Conservation (phyloP, 2,113 vertebrate genomes). For the Megaceryle maxima region DNA sequence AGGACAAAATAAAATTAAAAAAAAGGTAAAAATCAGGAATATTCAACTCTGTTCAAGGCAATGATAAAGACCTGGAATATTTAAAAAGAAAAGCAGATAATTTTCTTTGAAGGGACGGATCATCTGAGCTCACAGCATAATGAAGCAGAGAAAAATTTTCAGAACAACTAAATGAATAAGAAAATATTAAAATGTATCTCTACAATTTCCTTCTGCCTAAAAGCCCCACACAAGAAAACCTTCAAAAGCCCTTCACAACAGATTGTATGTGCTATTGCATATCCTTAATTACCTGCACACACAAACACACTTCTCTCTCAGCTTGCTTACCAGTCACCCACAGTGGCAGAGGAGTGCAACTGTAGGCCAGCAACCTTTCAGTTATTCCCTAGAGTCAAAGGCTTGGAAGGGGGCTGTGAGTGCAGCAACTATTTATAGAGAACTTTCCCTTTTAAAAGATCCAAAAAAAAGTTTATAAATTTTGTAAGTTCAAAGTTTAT, state of each 20-base stretch:
- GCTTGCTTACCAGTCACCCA: neutral
- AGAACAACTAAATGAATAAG: neutral
- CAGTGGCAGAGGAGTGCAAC: neutral
- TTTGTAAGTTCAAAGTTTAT: no score
- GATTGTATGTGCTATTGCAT: neutral
- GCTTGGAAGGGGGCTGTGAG: neutral
- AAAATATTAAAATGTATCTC: neutral
- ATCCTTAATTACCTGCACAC: conserved; percentile 14
- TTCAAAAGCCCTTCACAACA: neutral
- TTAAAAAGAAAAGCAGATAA: neutral
- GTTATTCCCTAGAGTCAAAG: neutral
- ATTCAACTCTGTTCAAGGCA: neutral
- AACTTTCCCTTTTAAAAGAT: conserved; percentile 10
- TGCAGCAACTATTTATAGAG: conserved; percentile 36
- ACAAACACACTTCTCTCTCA: neutral
- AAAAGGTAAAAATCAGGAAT: neutral
- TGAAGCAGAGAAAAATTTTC: neutral
- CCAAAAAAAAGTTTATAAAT: no score
- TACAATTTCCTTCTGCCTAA: neutral
- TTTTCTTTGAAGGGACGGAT: neutral
- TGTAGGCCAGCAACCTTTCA: neutral
- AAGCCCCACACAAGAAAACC: neutral
- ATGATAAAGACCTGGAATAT: neutral
- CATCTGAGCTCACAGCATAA: neutral
- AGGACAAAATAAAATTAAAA: neutral